Conservation (phyloP, 2,888 invertebrate genomes). For the Orgyia antiqua region DNA sequence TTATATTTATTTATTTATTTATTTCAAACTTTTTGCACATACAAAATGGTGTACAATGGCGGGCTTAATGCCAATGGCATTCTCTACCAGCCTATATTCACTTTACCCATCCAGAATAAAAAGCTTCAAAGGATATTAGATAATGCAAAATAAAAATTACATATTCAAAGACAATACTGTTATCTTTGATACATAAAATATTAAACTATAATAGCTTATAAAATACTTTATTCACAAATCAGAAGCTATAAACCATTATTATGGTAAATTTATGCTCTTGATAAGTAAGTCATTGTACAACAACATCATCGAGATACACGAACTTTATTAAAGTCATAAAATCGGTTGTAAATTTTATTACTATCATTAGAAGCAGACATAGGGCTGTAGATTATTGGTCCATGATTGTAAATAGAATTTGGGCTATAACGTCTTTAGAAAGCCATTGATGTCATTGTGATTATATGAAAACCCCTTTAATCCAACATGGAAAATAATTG, state of each 20-base stretch:
- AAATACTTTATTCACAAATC: constrained; percentile 16
- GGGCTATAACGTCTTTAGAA: constrained; percentile 6
- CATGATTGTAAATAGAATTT: constrained; percentile 23
- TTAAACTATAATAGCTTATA: constrained; percentile 1
- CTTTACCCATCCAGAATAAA: too few species aligned
- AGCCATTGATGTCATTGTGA: constrained; percentile 6
- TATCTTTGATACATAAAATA: too few species aligned
- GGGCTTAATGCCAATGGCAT: too few species aligned
- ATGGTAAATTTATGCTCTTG: constrained; percentile 22
- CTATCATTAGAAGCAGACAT: constrained; percentile 21
- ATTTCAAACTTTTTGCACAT: too few species aligned
- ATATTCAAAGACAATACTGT: too few species aligned
- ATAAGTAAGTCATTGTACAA: constrained; percentile 24
- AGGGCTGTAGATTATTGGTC: constrained; percentile 21
- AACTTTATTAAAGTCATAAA: constrained; percentile 36
- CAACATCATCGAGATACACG: constrained; percentile 29
- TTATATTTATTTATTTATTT: too few species aligned
- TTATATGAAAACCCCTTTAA: background rate
- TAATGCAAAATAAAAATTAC: too few species aligned
- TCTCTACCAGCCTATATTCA: too few species aligned
- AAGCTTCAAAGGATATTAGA: too few species aligned
- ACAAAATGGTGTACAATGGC: too few species aligned
- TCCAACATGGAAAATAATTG: constrained; percentile 1
- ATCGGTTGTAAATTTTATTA: constrained; percentile 39
- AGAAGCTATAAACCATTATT: constrained; percentile 21